Conservation (phyloP, 2,888 invertebrate genomes). For the Carpatolechia fugitivella region DNA sequence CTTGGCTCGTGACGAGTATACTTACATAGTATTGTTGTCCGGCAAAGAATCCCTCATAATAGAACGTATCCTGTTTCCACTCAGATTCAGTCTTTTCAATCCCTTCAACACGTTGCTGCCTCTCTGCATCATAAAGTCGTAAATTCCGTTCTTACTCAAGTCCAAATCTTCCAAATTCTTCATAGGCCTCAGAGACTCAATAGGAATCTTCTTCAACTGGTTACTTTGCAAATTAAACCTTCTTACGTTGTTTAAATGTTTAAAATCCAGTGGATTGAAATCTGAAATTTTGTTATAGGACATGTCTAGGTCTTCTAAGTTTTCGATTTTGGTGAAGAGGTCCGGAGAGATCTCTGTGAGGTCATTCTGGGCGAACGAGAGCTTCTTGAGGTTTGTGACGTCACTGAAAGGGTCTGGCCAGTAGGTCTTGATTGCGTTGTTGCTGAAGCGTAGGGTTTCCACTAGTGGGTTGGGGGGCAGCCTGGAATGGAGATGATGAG, state of each 20-base stretch:
- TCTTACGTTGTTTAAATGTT: conserved; percentile 48
- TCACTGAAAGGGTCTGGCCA: conserved; percentile 70
- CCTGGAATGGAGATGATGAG: conserved; percentile 40
- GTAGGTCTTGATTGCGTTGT: conserved; percentile 65
- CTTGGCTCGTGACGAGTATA: no score
- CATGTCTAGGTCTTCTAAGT: conserved; percentile 71
- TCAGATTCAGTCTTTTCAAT: conserved; percentile 66
- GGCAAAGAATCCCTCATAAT: conserved; percentile 65
- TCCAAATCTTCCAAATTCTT: conserved; percentile 63
- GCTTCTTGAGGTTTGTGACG: conserved; percentile 53
- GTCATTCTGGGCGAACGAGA: conserved; percentile 74
- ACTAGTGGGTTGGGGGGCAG: conserved; percentile 64
- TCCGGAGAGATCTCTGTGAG: conserved; percentile 65
- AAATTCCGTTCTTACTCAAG: conserved; percentile 70
- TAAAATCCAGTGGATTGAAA: conserved; percentile 63
- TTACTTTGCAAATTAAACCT: conserved; percentile 73
- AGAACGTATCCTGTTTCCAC: conserved; percentile 67
- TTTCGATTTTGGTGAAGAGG: conserved; percentile 61
- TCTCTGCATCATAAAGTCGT: conserved; percentile 53
- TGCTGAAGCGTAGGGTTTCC: conserved; percentile 59
- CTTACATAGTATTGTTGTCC: conserved; percentile 62
- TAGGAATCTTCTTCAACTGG: conserved; percentile 56
- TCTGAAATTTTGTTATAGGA: conserved; percentile 71
- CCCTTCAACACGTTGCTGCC: conserved; percentile 46
- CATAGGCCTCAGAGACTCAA: conserved; percentile 59